Evolutionary conservation across 2,797 vertebrate species (phyloP), one percentile per base, ranked within the genome.

Genomic region (Echiichthys vipera): DNA sequence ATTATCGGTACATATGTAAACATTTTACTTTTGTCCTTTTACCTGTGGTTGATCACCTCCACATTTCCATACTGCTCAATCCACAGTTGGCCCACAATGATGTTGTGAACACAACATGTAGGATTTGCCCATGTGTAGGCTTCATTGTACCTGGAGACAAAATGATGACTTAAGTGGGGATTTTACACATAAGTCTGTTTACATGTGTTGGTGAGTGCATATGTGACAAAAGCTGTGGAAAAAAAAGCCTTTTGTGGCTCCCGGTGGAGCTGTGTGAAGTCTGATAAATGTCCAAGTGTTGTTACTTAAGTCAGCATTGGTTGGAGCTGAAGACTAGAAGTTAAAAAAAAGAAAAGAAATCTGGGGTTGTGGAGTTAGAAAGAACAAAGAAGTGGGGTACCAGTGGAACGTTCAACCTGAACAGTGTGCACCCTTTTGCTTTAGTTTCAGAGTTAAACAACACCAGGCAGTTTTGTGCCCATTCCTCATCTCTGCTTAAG

Each of bases 121-220:
- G 98, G 98, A 71, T 99, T 99, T 76, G 96, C 98, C 98, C 98
- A 99, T 0, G 98, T 99, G 75, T 99, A 99, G 5, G 96, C 95
- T 92, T 99, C 98, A 1, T 92, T 96, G 85, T 96, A 91, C 77
- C 98, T 99, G 66, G 0, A 83, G 36, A 74, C n/a, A 13, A 71
- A 36, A 40, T 14, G 59, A 4, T 3, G 15, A 37, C 13, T 65
- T 49, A 9, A n/a, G 36, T 17, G 2, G 13, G 15, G 1, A 40
- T n/a, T 34, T 39, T 18, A 37, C 2, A 36, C 12, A 42, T 61
- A 18, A 34, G 5, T 24, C 5, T 47, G 42, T 49, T 30, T 7
- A 18, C 34, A 36, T 29, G 6, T 34, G 12, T 10, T 25, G 5
- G 24, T n/a, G n/a, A n/a, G n/a, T 14, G 25, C 37, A 29, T n/a